Evolutionary conservation across 2,797 vertebrate species (phyloP), one percentile per base, ranked within the genome.

Genomic region (Cheirogaleus major): DNA sequence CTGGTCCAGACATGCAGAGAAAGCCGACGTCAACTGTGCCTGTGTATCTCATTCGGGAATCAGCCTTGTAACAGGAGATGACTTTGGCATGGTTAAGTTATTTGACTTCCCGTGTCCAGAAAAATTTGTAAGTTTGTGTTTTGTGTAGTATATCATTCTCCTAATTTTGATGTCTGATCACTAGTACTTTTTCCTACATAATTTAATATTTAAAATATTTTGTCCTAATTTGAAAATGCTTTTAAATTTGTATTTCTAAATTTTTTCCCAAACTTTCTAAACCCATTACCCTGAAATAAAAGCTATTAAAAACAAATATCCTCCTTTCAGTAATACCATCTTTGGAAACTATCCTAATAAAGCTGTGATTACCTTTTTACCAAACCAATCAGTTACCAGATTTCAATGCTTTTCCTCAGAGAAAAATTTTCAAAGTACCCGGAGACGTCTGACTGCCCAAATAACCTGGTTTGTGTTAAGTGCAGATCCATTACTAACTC

Each of bases 11-110:
- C 99, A 99, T 89, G 98, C 99, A 0, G 99, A 99, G 98, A 99
- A 99, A 98, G 99, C 99, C 0, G 99, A 99, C 55, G 99, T 99
- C 96, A 99, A 99, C 96, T 99, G 99, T 98, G 99, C 99, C 98
- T 99, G 99, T 90, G 99, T 99, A 89, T 99, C 99, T 96, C 99
- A 99, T 98, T 99, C 99, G 30, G 99, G 99, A 98, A 99, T 99
- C 98, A 99, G 99, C 97, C 99, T 99, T 43, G 99, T 99, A 81
- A 99, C 99, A 55, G 99, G 99, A 61, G 99, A 99, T 97, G 99
- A 99, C 98, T 99, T 99, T 97, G 99, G 99, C 98, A 99, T 99
- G 99, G 99, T 99, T 93, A 99, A 99, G 98, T 99, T 99, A 95
- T 99, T 99, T 96, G 99, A 99, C 98, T 99, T 99, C 91, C 99